Percentiles rank a stretch among this genome's conserved stretches.
Evolutionary conservation across 2,888 invertebrate genomes (phyloP).

Genomic region (Amorpha juglandis): DNA sequence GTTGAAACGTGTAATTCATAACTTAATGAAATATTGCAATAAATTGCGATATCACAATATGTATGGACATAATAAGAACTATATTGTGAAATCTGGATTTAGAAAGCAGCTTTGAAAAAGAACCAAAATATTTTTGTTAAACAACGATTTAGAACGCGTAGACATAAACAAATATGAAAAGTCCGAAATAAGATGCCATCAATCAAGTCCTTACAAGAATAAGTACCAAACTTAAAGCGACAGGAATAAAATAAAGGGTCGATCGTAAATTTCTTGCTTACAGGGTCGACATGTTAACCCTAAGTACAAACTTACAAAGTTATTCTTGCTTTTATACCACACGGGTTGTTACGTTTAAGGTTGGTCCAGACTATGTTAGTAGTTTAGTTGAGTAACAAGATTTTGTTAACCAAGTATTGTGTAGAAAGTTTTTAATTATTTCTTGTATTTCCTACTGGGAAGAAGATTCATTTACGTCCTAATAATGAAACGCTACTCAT

Average conservation of each 20-base stretch:
- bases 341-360: not conserved
- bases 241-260: conserved; percentile 48
- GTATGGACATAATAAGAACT: not conserved
- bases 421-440: not conserved
- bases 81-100: not conserved
- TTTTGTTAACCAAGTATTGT: not conserved
- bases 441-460: not conserved
- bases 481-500: not conserved
- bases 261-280: conserved; percentile 53
- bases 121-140: conserved; percentile 6
- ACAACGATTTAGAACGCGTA: conserved; percentile 3
- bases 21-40: conserved; percentile 13
- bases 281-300: conserved; percentile 43
- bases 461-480: no score
- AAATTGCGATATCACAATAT: conserved; percentile 10
- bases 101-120: not conserved
- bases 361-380: not conserved
- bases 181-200: conserved; percentile 32
- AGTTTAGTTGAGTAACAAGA: not conserved
- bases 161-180: not conserved
- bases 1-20: conserved; percentile 5
- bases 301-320: conserved; percentile 2
- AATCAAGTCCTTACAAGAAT: conserved; percentile 39
- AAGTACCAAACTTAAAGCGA: conserved; percentile 36
- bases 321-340: not conserved